Base-by-base conservation (phyloP, 1,140 invertebrate species). In the Globodera rostochiensis region DNA sequence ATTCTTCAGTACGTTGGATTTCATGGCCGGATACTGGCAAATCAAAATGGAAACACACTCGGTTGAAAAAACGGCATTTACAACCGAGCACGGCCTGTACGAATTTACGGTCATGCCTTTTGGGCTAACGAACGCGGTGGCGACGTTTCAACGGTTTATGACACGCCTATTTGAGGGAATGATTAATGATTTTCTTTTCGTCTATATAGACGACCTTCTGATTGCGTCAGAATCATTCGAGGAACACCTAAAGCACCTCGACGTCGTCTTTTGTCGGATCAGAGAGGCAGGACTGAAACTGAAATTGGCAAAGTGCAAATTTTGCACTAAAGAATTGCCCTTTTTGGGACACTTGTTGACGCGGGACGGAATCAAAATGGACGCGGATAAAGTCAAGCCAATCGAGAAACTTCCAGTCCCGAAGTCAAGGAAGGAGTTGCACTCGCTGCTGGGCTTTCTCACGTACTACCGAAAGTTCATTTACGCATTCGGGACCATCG, bases 101-200 rank as follows among this genome's bases (percentile, higher is more conserved):
- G 82, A 90, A 79, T 92, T 91, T 80, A 81, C 76, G 6, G 78
- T 88, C 1, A 87, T 92, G 89, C 88, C 90, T 25, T 92, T 92
- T 36, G 36, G 36, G 36, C 36, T 36, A 36, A 36, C 36, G 2
- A 36, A 36, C 36, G 36, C 36, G 36, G 88, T 89, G 15, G 83
- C 88, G 15, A 87, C 90, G 21, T 93, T 92, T 84, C 91, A 92
- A 84, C 77, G 92, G 21, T 90, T 91, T 19, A 92, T 93, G 75
- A 87, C 92, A 0, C 7, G 73, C 0, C 11, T 74, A 69, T 74
- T 74, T 1, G 73, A 69, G 1, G 73, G 11, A 6, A 8, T 74
- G 6, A 45, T 74, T 60, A 74, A 74, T 11, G 45, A 47, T 7
- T 74, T 74, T 13, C 9, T 69, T 9, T 74, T 47, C 45, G 60